Evolutionary conservation across 2,113 vertebrate genomes (phyloP).

Genomic region (Oryzias woworae): DNA sequence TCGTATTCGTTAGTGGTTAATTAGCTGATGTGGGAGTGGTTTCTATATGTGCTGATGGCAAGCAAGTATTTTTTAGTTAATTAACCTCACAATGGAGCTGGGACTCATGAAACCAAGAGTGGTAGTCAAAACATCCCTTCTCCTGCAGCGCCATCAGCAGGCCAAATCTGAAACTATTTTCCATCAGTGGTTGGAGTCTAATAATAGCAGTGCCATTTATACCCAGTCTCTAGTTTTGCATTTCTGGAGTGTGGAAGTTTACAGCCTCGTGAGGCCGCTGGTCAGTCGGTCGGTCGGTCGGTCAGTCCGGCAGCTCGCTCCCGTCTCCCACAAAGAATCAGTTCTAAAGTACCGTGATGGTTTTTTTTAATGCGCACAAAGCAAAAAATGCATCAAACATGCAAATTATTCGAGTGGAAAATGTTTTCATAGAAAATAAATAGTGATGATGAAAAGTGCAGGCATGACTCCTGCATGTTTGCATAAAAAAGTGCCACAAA

Average conservation of each 20-base stretch:
- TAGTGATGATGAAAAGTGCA: slow-evolving; percentile 38
- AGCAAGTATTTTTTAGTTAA: slow-evolving; percentile 16
- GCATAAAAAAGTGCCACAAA: slow-evolving; percentile 43
- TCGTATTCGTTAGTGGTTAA: slow-evolving; percentile 69
- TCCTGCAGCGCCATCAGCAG: slow-evolving; percentile 26
- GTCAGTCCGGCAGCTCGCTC: slow-evolving; percentile 3
- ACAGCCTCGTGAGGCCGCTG: slow-evolving; percentile 31
- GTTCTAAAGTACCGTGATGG: slow-evolving; percentile 58
- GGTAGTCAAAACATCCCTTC: neutral
- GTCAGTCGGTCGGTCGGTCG: no score
- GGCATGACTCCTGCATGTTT: slow-evolving; percentile 26
- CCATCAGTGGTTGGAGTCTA: slow-evolving; percentile 30
- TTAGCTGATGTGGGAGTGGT: slow-evolving; percentile 61
- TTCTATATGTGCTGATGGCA: slow-evolving; percentile 37
- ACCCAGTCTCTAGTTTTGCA: neutral
- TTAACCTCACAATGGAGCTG: slow-evolving; percentile 16
- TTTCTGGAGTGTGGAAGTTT: slow-evolving; percentile 12
- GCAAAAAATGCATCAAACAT: slow-evolving; percentile 24
- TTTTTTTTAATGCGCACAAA: slow-evolving; percentile 52
- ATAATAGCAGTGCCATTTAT: neutral
- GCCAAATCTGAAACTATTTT: neutral
- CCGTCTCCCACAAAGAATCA: slow-evolving; percentile 35
- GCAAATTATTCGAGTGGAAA: slow-evolving; percentile 29
- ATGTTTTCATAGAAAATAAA: slow-evolving; percentile 71
- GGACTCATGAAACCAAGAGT: slow-evolving; percentile 4